Base-by-base conservation (phyloP, 2,888 invertebrate species). In the Acronicta psi region DNA sequence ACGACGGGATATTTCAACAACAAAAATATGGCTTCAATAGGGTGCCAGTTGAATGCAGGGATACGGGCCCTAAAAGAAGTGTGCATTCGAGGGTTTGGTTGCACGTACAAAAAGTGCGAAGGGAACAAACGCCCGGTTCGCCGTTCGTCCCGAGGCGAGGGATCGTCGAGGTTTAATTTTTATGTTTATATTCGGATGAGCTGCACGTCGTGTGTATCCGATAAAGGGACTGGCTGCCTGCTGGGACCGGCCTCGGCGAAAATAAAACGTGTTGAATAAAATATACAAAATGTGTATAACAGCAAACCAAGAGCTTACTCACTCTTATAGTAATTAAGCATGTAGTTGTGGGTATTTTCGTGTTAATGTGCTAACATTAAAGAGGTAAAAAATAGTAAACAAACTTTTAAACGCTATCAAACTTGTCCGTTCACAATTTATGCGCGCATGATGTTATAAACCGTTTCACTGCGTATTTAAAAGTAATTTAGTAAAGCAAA, bases 21-120 rank as follows among this genome's bases (percentile, higher is more conserved):
- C n/a, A n/a, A n/a, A 81, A 85, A 84, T 79, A 80, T 75, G 83
- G 83, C 82, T 85, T 85, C 83, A 86, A 84, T 82, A 81, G 87
- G 84, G 83, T 83, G 82, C 75, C 76, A 75, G 79, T 82, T 84
- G 79, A 82, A 83, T 75, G 78, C 77, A 76, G 82, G 80, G 80
- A 79, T 78, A 74, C 80, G 77, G 80, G 75, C 82, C 84, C 85
- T 79, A 84, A 83, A 82, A 79, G 78, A 77, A 47, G 63, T 66
- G 80, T 82, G 73, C 78, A 77, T 65, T 77, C 63, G 79, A 76
- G 77, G 81, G 82, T 76, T 75, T 59, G 60, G 73, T 41, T 60
- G 45, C 75, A 59, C 76, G 75, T 73, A 88, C 88, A 91, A 90
- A 90, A 91, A 90, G 86, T 83, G 81, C 62, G 82, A 87, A 88